Evolutionary conservation across 2,888 invertebrate species (phyloP).

Genomic region (Nezara viridula): DNA sequence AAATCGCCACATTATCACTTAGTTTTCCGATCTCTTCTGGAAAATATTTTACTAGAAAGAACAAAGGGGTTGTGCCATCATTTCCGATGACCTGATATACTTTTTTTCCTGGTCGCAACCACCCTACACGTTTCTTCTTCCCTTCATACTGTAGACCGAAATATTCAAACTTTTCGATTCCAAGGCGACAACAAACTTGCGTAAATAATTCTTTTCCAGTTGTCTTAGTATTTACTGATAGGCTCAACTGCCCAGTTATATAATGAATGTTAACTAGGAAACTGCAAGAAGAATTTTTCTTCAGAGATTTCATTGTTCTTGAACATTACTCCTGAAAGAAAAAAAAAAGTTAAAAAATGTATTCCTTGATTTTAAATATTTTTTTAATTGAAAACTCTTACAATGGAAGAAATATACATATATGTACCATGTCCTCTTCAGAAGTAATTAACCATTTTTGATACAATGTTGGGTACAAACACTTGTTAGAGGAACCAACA

Average conservation of each 20-base stretch:
- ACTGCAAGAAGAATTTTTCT: background rate
- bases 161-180: slow-evolving; percentile 62
- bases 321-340: background rate
- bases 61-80: slow-evolving; percentile 55
- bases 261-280: slow-evolving; percentile 51
- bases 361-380: no score
- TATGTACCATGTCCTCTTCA: no score
- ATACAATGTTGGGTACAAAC: no score
- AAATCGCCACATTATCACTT: slow-evolving; percentile 56
- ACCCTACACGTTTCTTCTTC: slow-evolving; percentile 56
- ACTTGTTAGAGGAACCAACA: no score
- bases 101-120: slow-evolving; percentile 62
- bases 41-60: slow-evolving; percentile 63
- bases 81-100: slow-evolving; percentile 59
- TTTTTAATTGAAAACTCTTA: background rate
- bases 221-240: slow-evolving; percentile 55
- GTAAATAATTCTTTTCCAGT: slow-evolving; percentile 63
- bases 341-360: background rate
- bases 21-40: slow-evolving; percentile 63
- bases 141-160: slow-evolving; percentile 63
- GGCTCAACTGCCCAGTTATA: slow-evolving; percentile 60
- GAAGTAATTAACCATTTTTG: no score
- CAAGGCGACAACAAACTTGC: slow-evolving; percentile 62
- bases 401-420: no score
- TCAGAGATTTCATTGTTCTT: slow-evolving; percentile 40